Conservation (phyloP, 2,888 invertebrate genomes). For the Drosophila anceps region DNA sequence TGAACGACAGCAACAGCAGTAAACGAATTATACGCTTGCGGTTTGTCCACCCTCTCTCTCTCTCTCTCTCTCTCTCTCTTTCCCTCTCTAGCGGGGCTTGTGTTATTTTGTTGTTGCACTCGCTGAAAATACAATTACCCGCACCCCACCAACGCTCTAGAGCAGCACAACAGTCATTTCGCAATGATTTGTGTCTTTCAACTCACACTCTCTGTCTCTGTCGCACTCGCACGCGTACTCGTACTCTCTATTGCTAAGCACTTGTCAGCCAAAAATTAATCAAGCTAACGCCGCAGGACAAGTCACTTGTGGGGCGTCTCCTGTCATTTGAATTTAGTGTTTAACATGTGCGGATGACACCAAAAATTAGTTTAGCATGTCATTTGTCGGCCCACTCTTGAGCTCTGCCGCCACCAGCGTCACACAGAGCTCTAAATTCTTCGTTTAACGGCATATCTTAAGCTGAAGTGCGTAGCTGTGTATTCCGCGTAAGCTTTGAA, state of each 20-base stretch:
- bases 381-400: conserved; percentile 50
- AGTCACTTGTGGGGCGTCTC: conserved; percentile 44
- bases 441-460: conserved; percentile 10
- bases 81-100: conserved; percentile 1
- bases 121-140: conserved; percentile 66
- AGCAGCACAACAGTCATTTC: conserved; percentile 34
- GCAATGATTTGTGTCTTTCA: conserved; percentile 67
- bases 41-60: conserved; percentile 58
- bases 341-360: conserved; percentile 73
- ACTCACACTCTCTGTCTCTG: conserved; percentile 14
- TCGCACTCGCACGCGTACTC: not conserved
- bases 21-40: conserved; percentile 69
- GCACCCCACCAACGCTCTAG: conserved; percentile 21
- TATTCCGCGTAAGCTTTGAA: conserved; percentile 25
- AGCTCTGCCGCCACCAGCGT: conserved; percentile 25
- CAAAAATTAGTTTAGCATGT: conserved; percentile 76
- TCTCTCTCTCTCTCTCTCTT: not conserved
- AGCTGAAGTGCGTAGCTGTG: not conserved
- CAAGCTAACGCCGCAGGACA: conserved; percentile 66
- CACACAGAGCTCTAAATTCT: conserved; percentile 40
- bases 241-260: conserved; percentile 40
- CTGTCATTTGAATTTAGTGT: conserved; percentile 59
- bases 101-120: conserved; percentile 49
- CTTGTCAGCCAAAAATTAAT: conserved; percentile 76
- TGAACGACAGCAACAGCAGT: conserved; percentile 51